Base-by-base conservation (phyloP, 2,888 invertebrate genomes). In the Maniola hyperantus region DNA sequence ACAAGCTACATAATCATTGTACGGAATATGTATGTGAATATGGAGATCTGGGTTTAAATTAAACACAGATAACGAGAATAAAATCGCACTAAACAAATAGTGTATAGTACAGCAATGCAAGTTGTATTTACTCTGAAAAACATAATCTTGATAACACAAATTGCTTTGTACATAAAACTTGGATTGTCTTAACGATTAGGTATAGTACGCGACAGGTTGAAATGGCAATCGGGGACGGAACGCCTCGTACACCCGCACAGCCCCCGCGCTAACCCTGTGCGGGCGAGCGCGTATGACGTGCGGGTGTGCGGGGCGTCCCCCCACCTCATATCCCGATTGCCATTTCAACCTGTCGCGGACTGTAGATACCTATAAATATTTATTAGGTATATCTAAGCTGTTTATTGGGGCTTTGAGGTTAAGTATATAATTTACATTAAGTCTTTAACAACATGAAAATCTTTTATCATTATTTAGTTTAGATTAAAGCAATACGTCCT, bases 91-190 rank as follows among this genome's bases (percentile, higher is more conserved):
- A 55, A 36, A 11, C 10, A 55, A 36, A 18, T 15, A 8, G 36
- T 79, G 96, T 95, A n/a, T 77, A 92, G 93, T 89, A 55, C 15
- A 58, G 6, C 13, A 13, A 20, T 33, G n/a, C 44, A 33, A 44
- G 5, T 26, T 44, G 5, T 10, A 46, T 44, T 44, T 44, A 44
- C 8, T 44, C 33, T 42, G 33, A 7, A n/a, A 44, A 26, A 26
- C 44, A 53, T 39, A 58, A 58, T 58, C 44, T 44, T 58, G 20
- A 57, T 57, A 58, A 58, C 39, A 8, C 8, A 20, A 20, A 58
- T 44, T 13, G 20, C 15, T 13, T 44, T 26, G 42, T 44, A 8
- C 39, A 44, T 58, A 44, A 58, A 44, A 58, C 42, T 58, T n/a
- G 26, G 10, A 26, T 18, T 36, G 15, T 44, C 5, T n/a, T 6